Evolutionary conservation across 2,888 invertebrate genomes (phyloP), one percentile per base, ranked within the genome.

Genomic region (Xylophagus ater): DNA sequence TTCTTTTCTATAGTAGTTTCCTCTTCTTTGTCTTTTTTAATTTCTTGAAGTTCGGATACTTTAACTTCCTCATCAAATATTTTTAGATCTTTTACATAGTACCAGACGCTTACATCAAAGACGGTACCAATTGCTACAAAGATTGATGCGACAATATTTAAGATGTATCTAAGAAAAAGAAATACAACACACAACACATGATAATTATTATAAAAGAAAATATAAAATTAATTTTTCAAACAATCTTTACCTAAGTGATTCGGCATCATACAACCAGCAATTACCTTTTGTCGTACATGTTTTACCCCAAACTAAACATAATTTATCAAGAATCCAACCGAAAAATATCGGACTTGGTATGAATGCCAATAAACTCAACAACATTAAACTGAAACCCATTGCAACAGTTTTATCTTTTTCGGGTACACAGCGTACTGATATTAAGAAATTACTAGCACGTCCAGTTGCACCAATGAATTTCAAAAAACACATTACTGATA

Each of bases 271-370:
- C 8, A 81, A 62, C 81, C 81, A 81, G 53, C 82, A 81, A 53
- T 81, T 80, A 45, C 81, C 80, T 34, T 71, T 74, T 37, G 73
- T 74, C 1, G 73, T 68, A 52, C 81, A 81, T 4, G 77, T 78
- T 55, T 77, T 77, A 9, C 81, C 80, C 81, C 81, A 82, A 10
- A 81, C 76, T 18, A 79, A 57, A 50, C 81, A 82, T 6, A 78
- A 71, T 25, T 55, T 55, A 50, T 65, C 64, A 50, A 83, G 70
- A 38, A 84, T 72, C 51, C 73, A 76, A 37, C 84, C 84, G 52
- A 81, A 81, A 41, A 83, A 66, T 47, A 85, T 79, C 0, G 84
- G 84, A 33, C 80, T 78, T 1, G 84, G 84, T 49, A 83, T 77
- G 52, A 81, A 79, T 8, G 80, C 78, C 49, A 79, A 73, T 40